Evolutionary conservation across 2,113 vertebrate species (phyloP).

Genomic region (Daubentonia madagascariensis): DNA sequence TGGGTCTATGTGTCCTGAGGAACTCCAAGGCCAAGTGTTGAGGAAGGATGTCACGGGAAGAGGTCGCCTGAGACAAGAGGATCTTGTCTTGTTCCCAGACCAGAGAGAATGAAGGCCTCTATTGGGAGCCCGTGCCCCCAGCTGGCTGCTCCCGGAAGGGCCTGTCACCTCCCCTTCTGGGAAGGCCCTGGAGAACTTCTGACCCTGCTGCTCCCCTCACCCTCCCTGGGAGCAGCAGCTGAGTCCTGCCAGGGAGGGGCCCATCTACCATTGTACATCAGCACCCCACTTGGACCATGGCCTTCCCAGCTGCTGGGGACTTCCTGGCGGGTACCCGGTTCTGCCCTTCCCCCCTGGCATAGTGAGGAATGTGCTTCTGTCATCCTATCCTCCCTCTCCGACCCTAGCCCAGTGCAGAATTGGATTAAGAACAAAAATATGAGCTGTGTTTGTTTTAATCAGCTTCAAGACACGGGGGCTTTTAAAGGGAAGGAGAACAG

Average conservation of each 20-base stretch:
- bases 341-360: constrained; percentile 76
- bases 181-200: not conserved
- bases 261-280: fast-evolving
- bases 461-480: constrained; percentile 90
- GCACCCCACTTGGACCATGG: not conserved
- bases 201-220: not conserved
- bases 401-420: constrained; percentile 88
- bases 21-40: constrained; percentile 12
- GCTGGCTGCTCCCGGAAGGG: not conserved
- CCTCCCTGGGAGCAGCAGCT: not conserved
- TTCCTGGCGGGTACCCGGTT: not conserved
- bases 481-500: constrained; percentile 84
- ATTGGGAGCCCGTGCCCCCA: constrained; percentile 12
- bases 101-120: constrained; percentile 52
- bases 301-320: not conserved
- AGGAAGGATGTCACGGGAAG: constrained; percentile 29
- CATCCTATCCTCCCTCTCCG: constrained; percentile 87
- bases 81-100: constrained; percentile 49
- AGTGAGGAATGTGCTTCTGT: constrained; percentile 80
- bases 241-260: not conserved
- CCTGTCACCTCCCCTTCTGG: not conserved
- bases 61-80: constrained; percentile 51
- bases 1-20: not conserved
- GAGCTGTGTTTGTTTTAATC: constrained; percentile 94
- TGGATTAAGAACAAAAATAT: constrained; percentile 95